Evolutionary conservation across 1,140 invertebrate species (phyloP), one percentile per base, ranked within the genome.

Genomic region (Hylyphantes graminicola): DNA sequence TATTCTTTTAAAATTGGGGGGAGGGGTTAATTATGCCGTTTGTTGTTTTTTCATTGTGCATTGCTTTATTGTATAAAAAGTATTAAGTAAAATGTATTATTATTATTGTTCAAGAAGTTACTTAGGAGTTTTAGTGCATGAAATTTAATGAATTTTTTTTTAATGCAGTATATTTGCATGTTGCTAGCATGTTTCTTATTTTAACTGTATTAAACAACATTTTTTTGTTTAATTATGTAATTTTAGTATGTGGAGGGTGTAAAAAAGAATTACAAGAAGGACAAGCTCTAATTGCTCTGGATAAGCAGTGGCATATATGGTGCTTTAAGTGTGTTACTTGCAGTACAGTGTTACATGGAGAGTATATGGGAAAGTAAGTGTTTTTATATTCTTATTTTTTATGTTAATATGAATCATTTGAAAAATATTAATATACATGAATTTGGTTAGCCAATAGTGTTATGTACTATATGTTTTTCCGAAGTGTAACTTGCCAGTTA

Each of bases 261-360:
- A 93, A 94, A 68, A 94, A 96, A 88, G 94, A 97, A 89, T 90
- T 98, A 85, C 94, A 94, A 86, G 96, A 97, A 90, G 96, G 96
- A 54, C 96, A 98, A 90, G 96, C 97, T 57, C 90, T 98, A 88
- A 95, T 98, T 77, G 97, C 97, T n/a, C 91, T 98, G 73, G 96
- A 97, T 88, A 93, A 94, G 87, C 95, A 94, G 87, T 96, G 94
- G 94, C 95, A 96, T 89, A 93, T 96, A 81, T 95, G 94, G 93
- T 96, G 95, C 88, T 95, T 96, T 89, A 95, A 95, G 88, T 98
- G 96, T 90, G 94, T 94, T 86, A 93, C 93, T 87, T 98, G 97
- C 90, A 93, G 93, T 87, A 92, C 92, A 65, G 94, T 98, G 79
- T 93, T 98, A 59, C 96, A 97, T 90, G 97, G 97, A 55, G 97